Conservation (phyloP, 2,888 invertebrate genomes). For the Lacanobia wlatinum region DNA sequence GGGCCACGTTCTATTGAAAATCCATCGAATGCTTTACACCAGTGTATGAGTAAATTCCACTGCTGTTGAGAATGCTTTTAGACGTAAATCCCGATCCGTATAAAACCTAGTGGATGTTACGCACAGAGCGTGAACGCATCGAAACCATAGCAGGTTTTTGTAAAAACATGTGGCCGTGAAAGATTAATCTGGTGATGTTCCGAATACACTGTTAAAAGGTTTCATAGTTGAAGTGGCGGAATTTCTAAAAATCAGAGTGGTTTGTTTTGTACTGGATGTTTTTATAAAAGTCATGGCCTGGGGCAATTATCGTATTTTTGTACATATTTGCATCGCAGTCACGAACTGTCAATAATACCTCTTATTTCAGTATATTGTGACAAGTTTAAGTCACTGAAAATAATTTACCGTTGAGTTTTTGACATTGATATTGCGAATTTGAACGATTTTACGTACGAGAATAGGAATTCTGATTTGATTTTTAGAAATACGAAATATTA, state of each 20-base stretch:
- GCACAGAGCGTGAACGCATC: slow-evolving; percentile 26
- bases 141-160: slow-evolving; percentile 19
- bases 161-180: slow-evolving; percentile 29
- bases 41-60: slow-evolving; percentile 44
- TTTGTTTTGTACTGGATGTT: not conserved
- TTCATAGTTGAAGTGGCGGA: not conserved
- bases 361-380: too few relatives aligned
- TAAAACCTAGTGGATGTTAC: slow-evolving; percentile 24
- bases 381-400: too few relatives aligned
- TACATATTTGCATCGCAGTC: too few relatives aligned
- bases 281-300: too few relatives aligned
- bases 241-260: not conserved
- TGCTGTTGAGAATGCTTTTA: slow-evolving; percentile 57
- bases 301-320: too few relatives aligned
- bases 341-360: too few relatives aligned
- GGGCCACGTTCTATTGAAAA: slow-evolving; percentile 50
- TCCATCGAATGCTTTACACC: slow-evolving; percentile 44
- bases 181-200: slow-evolving; percentile 32
- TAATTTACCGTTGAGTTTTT: too few relatives aligned
- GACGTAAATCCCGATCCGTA: slow-evolving; percentile 52
- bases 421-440: too few relatives aligned
- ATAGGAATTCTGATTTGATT: too few relatives aligned
- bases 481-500: too few relatives aligned
- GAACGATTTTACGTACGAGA: too few relatives aligned
- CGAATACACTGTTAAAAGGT: slow-evolving; percentile 16